Percentiles rank a stretch among this genome's conserved stretches.
These are phyloP conservation scores for Andricus curvator DNA, from an alignment of 2,888 invertebrate genomes.

Conservation along the genomic window DNA sequence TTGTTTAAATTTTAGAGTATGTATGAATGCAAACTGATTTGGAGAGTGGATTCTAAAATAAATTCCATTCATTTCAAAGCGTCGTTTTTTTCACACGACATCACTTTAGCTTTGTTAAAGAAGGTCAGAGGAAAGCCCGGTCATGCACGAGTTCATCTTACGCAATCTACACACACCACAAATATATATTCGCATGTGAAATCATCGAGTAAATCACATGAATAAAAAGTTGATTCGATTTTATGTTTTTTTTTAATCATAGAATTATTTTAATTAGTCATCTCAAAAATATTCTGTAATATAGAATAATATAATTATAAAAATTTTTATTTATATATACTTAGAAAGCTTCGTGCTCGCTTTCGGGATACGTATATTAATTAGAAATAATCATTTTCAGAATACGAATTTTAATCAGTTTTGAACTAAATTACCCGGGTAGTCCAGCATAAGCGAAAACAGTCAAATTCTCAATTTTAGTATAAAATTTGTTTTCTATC, in stretches of 20 bases:
- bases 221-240: neutral
- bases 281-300: neutral
- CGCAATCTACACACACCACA: slow-evolving; percentile 13
- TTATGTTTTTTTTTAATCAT: neutral
- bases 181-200: neutral
- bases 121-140: slow-evolving; percentile 32
- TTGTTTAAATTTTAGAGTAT: neutral
- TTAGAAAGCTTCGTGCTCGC: too few species aligned
- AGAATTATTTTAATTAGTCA: neutral
- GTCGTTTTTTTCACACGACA: slow-evolving; percentile 15
- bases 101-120: slow-evolving; percentile 40
- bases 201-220: neutral
- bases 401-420: too few species aligned
- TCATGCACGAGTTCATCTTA: slow-evolving; percentile 22
- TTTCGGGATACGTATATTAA: too few species aligned
- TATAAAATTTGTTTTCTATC: too few species aligned
- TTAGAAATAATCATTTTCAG: too few species aligned
- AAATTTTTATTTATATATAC: too few species aligned
- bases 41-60: neutral
- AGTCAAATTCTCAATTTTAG: too few species aligned
- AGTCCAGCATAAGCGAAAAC: too few species aligned
- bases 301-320: too few species aligned
- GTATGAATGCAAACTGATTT: neutral
- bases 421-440: too few species aligned
- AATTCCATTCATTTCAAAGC: neutral